These are phyloP conservation scores for Silurus glanis DNA, from an alignment of 2,113 vertebrate species.

Conservation along the genomic window DNA sequence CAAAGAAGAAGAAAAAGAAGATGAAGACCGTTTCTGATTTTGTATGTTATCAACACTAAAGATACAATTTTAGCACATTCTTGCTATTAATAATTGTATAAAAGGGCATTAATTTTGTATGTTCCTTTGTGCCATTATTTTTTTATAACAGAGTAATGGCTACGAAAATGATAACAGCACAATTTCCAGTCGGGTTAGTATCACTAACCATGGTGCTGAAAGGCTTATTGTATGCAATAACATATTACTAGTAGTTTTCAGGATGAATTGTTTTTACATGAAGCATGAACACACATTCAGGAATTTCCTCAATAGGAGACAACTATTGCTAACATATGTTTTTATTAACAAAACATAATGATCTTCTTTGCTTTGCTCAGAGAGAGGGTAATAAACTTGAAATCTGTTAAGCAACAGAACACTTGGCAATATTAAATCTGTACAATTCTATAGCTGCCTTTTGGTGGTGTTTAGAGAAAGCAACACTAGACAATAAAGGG, in stretches of 20 bases:
- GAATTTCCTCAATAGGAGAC: background rate
- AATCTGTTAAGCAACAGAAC: background rate
- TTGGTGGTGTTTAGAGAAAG: background rate
- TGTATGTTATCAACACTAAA: slow-evolving; percentile 60
- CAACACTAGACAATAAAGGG: no score
- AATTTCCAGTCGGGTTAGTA: slow-evolving; percentile 87
- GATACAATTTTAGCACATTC: background rate
- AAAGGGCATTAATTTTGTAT: background rate
- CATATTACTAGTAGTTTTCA: background rate
- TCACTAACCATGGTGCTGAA: slow-evolving; percentile 41
- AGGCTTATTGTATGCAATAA: background rate
- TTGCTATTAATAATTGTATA: background rate
- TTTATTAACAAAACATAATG: background rate
- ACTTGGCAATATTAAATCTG: background rate
- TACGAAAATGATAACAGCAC: slow-evolving; percentile 76
- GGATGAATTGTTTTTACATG: slow-evolving; percentile 5
- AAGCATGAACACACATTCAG: slow-evolving; percentile 32
- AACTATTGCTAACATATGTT: background rate
- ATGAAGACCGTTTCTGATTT: slow-evolving; percentile 71
- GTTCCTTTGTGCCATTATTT: slow-evolving; percentile 36
- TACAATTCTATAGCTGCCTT: background rate
- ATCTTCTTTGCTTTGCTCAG: background rate
- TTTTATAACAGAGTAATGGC: slow-evolving; percentile 78
- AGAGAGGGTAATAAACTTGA: background rate
- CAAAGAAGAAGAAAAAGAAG: slow-evolving; percentile 79